Evolutionary conservation across 2,888 invertebrate species (phyloP).

Genomic region (Cephus pulcher): DNA sequence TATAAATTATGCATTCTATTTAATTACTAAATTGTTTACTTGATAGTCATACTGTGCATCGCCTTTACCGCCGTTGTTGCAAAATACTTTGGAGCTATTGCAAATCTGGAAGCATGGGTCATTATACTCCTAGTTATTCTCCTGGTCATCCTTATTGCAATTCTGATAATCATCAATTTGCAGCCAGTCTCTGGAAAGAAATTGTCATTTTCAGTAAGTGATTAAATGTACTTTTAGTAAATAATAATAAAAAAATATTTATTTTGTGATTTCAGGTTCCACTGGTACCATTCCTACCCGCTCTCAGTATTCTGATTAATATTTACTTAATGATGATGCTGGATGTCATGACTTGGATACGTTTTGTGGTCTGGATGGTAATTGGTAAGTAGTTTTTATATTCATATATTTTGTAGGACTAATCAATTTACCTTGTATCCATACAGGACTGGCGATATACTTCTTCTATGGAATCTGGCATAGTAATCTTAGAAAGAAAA

Average conservation of each 20-base stretch:
- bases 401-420: background rate
- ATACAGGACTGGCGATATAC: constrained; percentile 76
- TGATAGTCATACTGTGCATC: constrained; percentile 35
- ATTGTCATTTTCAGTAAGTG: constrained; percentile 60
- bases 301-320: constrained; percentile 84
- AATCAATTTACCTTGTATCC: constrained; percentile 42
- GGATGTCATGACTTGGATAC: constrained; percentile 83
- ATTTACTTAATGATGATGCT: constrained; percentile 88
- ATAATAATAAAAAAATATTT: background rate
- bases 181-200: constrained; percentile 60
- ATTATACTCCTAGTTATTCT: constrained; percentile 37
- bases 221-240: background rate
- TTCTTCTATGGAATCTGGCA: constrained; percentile 76
- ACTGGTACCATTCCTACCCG: constrained; percentile 84
- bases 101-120: constrained; percentile 27
- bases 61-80: constrained; percentile 36
- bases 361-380: constrained; percentile 83
- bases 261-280: constrained; percentile 75
- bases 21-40: background rate
- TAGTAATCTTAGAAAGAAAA: constrained; percentile 48
- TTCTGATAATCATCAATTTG: constrained; percentile 48
- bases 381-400: constrained; percentile 73
- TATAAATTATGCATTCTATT: background rate
- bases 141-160: constrained; percentile 29
- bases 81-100: constrained; percentile 33